phyloP scores from a whole-genome alignment of 2,888 invertebrate species.

The Leptopilina myrica region DNA sequence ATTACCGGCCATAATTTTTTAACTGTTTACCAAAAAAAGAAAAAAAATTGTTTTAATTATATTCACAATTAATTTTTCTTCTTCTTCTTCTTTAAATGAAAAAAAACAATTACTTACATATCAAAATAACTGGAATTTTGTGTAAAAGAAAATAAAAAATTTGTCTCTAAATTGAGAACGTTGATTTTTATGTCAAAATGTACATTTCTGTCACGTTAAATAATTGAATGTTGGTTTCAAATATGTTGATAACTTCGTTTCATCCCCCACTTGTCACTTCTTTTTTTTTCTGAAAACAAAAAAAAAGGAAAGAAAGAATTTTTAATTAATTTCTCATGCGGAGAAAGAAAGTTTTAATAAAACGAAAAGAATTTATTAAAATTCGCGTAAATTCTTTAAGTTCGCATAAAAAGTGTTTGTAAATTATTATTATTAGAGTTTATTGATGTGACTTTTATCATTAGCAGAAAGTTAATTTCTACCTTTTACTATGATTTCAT shows the following conservation, averaged over 20 bases:
- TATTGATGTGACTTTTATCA: constrained; percentile 5
- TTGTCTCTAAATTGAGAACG: background rate
- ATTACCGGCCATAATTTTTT: background rate
- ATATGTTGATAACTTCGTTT: background rate
- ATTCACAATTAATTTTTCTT: background rate
- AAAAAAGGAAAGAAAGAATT: background rate
- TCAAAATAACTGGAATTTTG: background rate
- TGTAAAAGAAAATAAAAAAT: background rate
- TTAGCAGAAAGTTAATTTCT: background rate
- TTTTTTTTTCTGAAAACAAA: background rate
- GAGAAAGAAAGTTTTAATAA: background rate
- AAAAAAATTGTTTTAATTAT: background rate
- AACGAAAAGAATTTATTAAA: background rate
- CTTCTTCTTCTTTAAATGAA: background rate
- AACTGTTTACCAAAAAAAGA: background rate
- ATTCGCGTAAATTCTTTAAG: background rate
- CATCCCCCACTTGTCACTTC: background rate
- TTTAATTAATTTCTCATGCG: background rate
- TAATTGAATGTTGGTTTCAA: background rate
- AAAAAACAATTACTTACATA: background rate
- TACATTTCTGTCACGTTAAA: background rate
- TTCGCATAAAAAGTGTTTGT: background rate
- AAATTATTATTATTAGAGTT: background rate
- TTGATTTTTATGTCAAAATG: background rate
- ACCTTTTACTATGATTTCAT: constrained; percentile 9